A percentile compares a stretch with the other conserved stretches of the same genome.
phyloP scores from a whole-genome alignment of 2,888 invertebrate genomes.

The Cosmorhoe ocellata region DNA sequence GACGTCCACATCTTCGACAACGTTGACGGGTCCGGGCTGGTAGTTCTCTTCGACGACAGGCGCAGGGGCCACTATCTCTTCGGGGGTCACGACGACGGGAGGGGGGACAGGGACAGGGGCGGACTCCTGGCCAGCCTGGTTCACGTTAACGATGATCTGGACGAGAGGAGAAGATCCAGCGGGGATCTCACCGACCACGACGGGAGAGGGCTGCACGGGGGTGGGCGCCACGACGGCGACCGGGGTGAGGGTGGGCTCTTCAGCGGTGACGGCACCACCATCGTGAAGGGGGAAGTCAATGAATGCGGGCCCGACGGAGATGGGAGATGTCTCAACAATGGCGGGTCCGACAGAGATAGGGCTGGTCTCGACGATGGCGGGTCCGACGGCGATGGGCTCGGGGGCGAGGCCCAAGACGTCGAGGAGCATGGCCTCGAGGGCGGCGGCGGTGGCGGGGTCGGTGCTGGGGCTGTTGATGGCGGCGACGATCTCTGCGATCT shows the following conservation, averaged over 20 bases:
- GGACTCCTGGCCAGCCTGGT: slow-evolving; percentile 27
- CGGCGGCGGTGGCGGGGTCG: slow-evolving; percentile 37
- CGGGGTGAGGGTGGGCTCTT: slow-evolving; percentile 30
- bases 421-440: slow-evolving; percentile 20
- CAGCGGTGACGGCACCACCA: slow-evolving; percentile 18
- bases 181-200: slow-evolving; percentile 27
- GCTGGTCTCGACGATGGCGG: slow-evolving; percentile 26
- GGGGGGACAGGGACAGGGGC: slow-evolving; percentile 15
- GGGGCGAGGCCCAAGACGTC: slow-evolving; percentile 36
- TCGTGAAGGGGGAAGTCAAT: slow-evolving; percentile 23
- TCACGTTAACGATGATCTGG: slow-evolving; percentile 45
- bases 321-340: slow-evolving; percentile 35
- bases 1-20: slow-evolving; percentile 23
- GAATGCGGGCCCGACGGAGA: slow-evolving; percentile 29
- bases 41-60: slow-evolving; percentile 1
- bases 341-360: slow-evolving; percentile 36
- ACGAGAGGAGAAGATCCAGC: slow-evolving; percentile 37
- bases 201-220: slow-evolving; percentile 24
- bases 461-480: slow-evolving; percentile 39
- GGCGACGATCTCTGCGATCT: slow-evolving; percentile 34
- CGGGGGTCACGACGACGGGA: slow-evolving; percentile 15
- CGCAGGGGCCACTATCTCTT: background rate
- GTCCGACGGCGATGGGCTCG: slow-evolving; percentile 20
- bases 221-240: slow-evolving; percentile 15
- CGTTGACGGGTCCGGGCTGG: slow-evolving; percentile 15